phyloP scores from a whole-genome alignment of 2,113 vertebrate genomes.

The Felis chaus region DNA sequence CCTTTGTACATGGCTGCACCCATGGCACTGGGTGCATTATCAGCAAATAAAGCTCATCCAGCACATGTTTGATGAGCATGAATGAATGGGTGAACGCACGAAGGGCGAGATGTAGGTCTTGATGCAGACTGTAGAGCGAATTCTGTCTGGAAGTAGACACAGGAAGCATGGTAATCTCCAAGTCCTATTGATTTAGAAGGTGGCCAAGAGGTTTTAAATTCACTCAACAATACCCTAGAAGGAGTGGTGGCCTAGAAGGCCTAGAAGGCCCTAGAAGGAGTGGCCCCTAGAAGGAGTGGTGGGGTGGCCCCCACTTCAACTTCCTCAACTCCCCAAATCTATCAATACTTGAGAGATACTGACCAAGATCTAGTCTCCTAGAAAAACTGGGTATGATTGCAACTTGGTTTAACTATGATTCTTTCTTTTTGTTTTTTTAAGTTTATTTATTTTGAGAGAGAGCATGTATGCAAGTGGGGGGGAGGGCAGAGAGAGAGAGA shows the following conservation, averaged over 20 bases:
- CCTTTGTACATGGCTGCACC: neutral
- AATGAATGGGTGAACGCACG: neutral
- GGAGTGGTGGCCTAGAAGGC: no score
- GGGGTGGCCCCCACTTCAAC: neutral
- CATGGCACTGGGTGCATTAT: fast-evolving
- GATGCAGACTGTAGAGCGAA: neutral
- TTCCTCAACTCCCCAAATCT: neutral
- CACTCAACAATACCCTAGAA: neutral
- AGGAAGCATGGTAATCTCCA: neutral
- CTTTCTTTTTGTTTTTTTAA: neutral
- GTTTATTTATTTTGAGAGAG: no score
- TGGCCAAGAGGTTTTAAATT: neutral
- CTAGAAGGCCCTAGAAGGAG: neutral
- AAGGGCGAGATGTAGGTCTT: neutral
- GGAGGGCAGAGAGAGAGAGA: no score
- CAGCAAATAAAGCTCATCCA: neutral
- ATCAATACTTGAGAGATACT: neutral
- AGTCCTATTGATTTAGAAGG: neutral
- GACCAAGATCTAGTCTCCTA: neutral
- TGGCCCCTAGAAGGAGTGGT: neutral
- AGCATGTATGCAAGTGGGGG: no score
- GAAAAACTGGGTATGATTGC: neutral
- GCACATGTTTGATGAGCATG: neutral
- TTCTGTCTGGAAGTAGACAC: neutral
- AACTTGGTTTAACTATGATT: neutral